phyloP scores from a whole-genome alignment of 2,797 vertebrate genomes.

The Argya squamiceps region DNA sequence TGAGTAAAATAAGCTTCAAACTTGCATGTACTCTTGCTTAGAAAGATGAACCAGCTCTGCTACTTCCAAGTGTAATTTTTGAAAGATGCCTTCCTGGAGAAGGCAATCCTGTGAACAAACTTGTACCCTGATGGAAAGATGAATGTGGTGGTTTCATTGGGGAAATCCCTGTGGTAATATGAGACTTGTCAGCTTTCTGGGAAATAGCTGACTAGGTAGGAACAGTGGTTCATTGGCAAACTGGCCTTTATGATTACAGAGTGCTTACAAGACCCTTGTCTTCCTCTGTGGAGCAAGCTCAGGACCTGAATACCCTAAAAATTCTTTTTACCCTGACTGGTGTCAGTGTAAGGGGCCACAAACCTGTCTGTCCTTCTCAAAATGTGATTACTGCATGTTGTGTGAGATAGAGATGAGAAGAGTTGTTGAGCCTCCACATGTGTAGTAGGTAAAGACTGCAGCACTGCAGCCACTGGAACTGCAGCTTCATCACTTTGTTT shows the following conservation, averaged over 20 bases:
- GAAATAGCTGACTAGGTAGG: neutral
- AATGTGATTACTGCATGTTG: neutral
- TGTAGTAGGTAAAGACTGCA: fast-evolving
- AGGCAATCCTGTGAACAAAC: neutral
- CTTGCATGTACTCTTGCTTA: neutral
- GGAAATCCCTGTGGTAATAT: neutral
- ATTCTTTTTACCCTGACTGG: neutral
- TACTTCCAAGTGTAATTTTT: neutral
- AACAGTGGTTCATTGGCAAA: neutral
- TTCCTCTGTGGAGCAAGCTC: neutral
- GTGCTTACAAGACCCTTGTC: neutral
- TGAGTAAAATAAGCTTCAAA: neutral
- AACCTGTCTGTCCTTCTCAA: neutral
- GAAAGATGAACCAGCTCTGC: neutral
- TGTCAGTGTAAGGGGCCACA: neutral
- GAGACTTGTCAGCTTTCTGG: neutral
- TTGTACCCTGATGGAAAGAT: neutral
- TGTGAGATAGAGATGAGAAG: neutral
- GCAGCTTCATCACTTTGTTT: fast-evolving
- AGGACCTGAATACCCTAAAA: neutral
- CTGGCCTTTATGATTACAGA: neutral
- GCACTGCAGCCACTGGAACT: fast-evolving
- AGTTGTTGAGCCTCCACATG: neutral
- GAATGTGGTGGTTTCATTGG: neutral
- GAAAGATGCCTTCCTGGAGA: neutral